Evolutionary conservation across 1,140 invertebrate species (phyloP), one percentile per base, ranked within the genome.

Genomic region (Matsumurasca onukii): DNA sequence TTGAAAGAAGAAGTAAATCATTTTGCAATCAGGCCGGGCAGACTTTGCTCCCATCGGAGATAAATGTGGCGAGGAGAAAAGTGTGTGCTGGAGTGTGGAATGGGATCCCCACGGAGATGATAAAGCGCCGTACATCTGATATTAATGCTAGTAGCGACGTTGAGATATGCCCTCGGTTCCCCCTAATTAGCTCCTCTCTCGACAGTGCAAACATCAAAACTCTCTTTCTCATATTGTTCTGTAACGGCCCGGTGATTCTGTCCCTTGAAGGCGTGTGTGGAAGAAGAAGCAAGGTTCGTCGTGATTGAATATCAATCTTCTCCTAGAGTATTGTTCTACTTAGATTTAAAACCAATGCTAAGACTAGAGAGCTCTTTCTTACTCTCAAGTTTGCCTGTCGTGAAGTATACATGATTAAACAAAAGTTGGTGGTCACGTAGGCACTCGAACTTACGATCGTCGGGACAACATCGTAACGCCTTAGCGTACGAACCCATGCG

Each of bases 201-300:
- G 55, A 59, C 55, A 59, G 55, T 59, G n/a, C 55, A 59, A 59
- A 59, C 55, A 59, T 59, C 55, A 59, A 59, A 59, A 59, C 55
- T 5, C 34, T 59, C 55, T 27, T 59, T 17, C 5, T 59, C 55
- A 59, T 59, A 59, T 59, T 59, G 55, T 59, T 59, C 55, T n/a
- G 55, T 59, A 59, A 59, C 55, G 55, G 55, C 30, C 55, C 55
- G 12, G 24, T n/a, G 25, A 5, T 5, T 39, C 34, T 39, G 34
- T 17, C n/a, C n/a, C n/a, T n/a, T n/a, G n/a, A n/a, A n/a, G n/a
- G n/a, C n/a, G n/a, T n/a, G n/a, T n/a, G n/a, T n/a, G n/a, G n/a
- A n/a, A n/a, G n/a, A n/a, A n/a, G n/a, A n/a, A n/a, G n/a, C n/a
- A n/a, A n/a, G n/a, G n/a, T n/a, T n/a, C n/a, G n/a, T n/a, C n/a